Evolutionary conservation across 2,888 invertebrate species (phyloP).

Genomic region (Hemaris fuciformis): DNA sequence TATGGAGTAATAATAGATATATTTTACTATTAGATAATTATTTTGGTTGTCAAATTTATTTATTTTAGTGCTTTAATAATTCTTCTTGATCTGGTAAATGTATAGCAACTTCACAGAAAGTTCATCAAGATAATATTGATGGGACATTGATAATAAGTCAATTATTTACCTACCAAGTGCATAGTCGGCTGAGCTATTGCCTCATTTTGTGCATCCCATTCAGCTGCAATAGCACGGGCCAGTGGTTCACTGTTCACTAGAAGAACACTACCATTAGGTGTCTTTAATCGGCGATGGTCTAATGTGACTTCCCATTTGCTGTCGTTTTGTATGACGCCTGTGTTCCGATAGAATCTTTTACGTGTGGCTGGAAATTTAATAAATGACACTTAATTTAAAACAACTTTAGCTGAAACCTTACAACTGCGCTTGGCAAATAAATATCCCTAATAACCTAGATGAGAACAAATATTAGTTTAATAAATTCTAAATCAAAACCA

Average conservation of each 20-base stretch:
- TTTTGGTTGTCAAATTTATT: no score
- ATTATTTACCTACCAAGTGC: slow-evolving; percentile 87
- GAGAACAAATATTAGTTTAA: no score
- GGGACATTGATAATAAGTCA: not conserved
- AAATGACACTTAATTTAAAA: not conserved
- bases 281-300: slow-evolving; percentile 94
- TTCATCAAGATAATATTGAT: no score
- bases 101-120: no score
- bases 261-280: slow-evolving; percentile 91
- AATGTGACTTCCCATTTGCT: slow-evolving; percentile 92
- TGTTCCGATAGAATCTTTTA: slow-evolving; percentile 88
- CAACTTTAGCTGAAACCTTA: not conserved
- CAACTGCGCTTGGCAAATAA: not conserved
- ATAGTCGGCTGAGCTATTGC: slow-evolving; percentile 89
- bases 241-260: slow-evolving; percentile 91
- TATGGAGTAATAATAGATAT: no score
- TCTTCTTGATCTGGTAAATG: no score
- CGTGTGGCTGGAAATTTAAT: slow-evolving; percentile 64
- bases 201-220: slow-evolving; percentile 95
- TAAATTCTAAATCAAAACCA: no score
- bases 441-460: no score
- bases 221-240: slow-evolving; percentile 95
- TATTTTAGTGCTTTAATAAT: no score
- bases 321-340: slow-evolving; percentile 86
- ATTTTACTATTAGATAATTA: no score